phyloP scores from a whole-genome alignment of 30 jellyfish, hydroid and myxozoan species.

The Calvadosia cruxmelitensis region DNA sequence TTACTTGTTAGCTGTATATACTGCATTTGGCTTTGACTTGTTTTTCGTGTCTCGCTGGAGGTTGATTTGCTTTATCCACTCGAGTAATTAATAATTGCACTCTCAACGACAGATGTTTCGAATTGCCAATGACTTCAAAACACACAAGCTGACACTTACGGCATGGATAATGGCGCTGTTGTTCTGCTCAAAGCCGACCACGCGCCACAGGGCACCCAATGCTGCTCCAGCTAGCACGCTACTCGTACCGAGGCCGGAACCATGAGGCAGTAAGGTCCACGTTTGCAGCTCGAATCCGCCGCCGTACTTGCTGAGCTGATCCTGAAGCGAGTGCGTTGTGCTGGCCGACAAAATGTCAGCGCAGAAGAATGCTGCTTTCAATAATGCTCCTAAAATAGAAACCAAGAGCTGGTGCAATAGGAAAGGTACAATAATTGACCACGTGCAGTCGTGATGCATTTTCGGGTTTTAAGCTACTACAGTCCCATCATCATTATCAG shows the following conservation, averaged over 20 bases:
- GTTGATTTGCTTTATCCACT: too few species aligned
- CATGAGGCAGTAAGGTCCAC: conserved; percentile 93
- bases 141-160: conserved; percentile 60
- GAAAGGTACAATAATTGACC: too few species aligned
- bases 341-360: conserved; percentile 44
- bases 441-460: too few species aligned
- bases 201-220: conserved; percentile 86
- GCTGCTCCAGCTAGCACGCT: conserved; percentile 85
- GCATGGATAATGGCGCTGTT: conserved; percentile 77
- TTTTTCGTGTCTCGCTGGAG: too few species aligned
- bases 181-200: conserved; percentile 64
- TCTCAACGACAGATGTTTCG: too few species aligned
- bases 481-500: too few species aligned
- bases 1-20: too few species aligned
- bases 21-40: too few species aligned
- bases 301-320: conserved; percentile 34
- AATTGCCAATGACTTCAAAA: too few species aligned
- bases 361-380: conserved; percentile 90
- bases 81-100: too few species aligned
- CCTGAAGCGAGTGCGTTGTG: conserved; percentile 27
- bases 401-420: too few species aligned
- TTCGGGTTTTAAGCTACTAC: too few species aligned
- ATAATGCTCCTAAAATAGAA: conserved; percentile 71
- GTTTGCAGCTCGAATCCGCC: conserved; percentile 90
- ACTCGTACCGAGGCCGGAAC: conserved; percentile 98